Percentiles rank a stretch among this genome's conserved stretches.
phyloP scores from a whole-genome alignment of 2,797 vertebrate genomes.

The Amblyraja radiata region DNA sequence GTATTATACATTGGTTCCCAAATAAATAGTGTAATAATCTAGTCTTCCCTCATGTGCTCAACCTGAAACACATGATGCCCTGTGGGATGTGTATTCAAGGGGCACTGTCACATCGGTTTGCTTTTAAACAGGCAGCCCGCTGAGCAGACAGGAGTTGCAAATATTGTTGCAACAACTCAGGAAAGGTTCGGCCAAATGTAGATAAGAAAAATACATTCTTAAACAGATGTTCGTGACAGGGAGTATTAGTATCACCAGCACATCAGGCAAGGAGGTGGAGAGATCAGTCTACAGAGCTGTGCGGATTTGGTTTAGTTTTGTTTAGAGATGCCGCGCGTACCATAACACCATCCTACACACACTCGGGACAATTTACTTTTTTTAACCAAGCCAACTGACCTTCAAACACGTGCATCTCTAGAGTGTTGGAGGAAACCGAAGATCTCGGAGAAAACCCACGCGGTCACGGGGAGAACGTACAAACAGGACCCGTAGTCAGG shows the following conservation, averaged over 20 bases:
- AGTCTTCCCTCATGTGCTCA: neutral
- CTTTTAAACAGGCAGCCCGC: neutral
- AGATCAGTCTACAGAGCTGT: neutral
- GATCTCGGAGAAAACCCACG: too few species aligned
- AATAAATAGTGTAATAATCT: neutral
- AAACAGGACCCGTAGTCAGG: too few species aligned
- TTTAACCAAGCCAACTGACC: too few species aligned
- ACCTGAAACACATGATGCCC: neutral
- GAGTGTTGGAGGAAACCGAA: too few species aligned
- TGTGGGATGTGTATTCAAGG: neutral
- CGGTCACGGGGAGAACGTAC: too few species aligned
- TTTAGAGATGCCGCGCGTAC: too few species aligned
- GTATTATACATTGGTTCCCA: neutral
- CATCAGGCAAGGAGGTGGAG: neutral
- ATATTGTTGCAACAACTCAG: neutral
- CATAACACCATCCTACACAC: too few species aligned
- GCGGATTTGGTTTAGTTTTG: neutral
- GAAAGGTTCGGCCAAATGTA: neutral
- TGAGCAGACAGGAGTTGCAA: neutral
- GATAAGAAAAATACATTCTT: conserved; percentile 1
- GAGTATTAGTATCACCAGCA: neutral
- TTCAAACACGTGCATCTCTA: too few species aligned
- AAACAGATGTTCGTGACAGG: neutral
- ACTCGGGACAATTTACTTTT: too few species aligned
- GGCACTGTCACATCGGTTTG: neutral